Conservation (phyloP, 2,888 invertebrate species). For the Ptychoptera contaminata region DNA sequence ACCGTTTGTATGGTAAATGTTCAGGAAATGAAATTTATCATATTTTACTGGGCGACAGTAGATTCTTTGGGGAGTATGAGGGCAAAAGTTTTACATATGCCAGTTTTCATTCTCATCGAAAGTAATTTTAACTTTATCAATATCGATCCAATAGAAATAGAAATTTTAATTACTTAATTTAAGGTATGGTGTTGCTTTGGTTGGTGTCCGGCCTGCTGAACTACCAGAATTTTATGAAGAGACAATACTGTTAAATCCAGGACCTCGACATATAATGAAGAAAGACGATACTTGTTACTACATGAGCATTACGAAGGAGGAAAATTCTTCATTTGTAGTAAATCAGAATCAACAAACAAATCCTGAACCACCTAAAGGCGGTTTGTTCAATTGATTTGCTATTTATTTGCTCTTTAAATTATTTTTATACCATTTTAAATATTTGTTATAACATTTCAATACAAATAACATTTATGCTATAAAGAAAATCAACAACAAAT, state of each 20-base stretch:
- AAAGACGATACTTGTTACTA: constrained; percentile 94
- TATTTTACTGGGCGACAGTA: constrained; percentile 83
- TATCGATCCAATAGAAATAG: too few relatives aligned
- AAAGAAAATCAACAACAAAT: not conserved
- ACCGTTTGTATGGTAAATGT: constrained; percentile 92
- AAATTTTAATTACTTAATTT: too few relatives aligned
- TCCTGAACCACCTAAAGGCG: constrained; percentile 19
- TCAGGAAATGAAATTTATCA: constrained; percentile 99
- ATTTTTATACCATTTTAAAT: too few relatives aligned
- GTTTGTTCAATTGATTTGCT: constrained; percentile 8
- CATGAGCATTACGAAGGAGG: constrained; percentile 96
- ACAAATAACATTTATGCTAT: too few relatives aligned
- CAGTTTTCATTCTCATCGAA: constrained; percentile 96
- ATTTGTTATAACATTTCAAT: too few relatives aligned
- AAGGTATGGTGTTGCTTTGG: constrained; percentile 90
- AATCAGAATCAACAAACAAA: constrained; percentile 38
- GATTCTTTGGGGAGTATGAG: constrained; percentile 97
- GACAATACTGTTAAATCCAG: constrained; percentile 90
- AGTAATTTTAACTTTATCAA: constrained; percentile 40
- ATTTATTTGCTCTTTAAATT: constrained; percentile 4
- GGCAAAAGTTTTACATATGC: constrained; percentile 99
- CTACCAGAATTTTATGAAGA: constrained; percentile 89
- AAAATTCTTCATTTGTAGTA: constrained; percentile 87
- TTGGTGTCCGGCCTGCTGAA: constrained; percentile 87
- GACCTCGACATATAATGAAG: constrained; percentile 94